Base-by-base conservation (phyloP, 2,113 vertebrate species). In the Chlamydotis undulata region DNA sequence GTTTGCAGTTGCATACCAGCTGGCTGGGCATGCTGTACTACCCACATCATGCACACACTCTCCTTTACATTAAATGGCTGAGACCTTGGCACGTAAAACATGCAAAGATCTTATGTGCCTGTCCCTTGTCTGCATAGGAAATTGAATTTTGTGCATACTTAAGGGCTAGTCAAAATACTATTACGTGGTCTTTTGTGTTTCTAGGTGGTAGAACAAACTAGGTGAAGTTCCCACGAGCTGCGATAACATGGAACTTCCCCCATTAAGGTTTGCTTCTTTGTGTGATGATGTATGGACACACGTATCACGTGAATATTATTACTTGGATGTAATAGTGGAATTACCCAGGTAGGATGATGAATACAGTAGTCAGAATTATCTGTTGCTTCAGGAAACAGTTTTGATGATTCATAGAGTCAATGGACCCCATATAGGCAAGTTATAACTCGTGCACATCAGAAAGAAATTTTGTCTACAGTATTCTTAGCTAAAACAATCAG, bases 171-270 rank as follows among this genome's bases (percentile, higher is more conserved):
- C 18, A 60, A 56, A 83, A 69, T 43, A 10, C 29, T 47, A 5
- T 19, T 37, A 19, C 5, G 9, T 33, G 4, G 9, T 47, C 39
- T 63, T 50, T 2, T 0, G 0, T 79, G 45, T 79, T 74, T 82
- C 49, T 75, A 33, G 37, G 19, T 10, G 3, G 53, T 41, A 71
- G 60, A 87, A 50, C 2, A 26, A 70, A 31, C 6, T 35, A 65
- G 59, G 19, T 74, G 41, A 43, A 70, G 21, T 35, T 78, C 16
- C 29, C 7, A 15, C 10, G 10, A 78, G 14, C 47, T 85, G n/a
- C 0, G 0, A 15, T 19, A 71, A 59, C 4, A 3, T 31, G 47
- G 37, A 67, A 70, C n/a, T 67, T 57, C 15, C 4, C 11, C 9
- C 14, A 17, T 0, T 35, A 31, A 43, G 4, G 75, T 94, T 74